phyloP scores from a whole-genome alignment of 2,113 vertebrate species.

The Ochotona princeps region DNA sequence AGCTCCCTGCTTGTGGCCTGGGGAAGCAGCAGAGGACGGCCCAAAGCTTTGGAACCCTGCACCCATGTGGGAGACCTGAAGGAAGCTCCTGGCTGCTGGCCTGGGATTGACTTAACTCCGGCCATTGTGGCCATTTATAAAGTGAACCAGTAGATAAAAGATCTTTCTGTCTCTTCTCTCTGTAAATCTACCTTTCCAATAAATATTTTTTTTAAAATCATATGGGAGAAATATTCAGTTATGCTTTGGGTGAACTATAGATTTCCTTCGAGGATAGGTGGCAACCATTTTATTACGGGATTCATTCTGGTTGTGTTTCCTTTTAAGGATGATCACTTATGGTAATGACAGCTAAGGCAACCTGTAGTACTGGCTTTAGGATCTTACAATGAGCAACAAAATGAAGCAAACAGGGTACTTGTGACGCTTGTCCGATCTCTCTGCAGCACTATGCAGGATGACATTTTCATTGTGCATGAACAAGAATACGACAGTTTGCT shows the following conservation, averaged over 20 bases:
- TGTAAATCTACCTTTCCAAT: too few species aligned
- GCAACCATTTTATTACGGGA: background rate
- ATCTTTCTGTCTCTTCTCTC: too few species aligned
- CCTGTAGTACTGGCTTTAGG: background rate
- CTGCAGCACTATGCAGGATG: constrained; percentile 94
- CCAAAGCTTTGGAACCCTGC: too few species aligned
- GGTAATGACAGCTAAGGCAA: background rate
- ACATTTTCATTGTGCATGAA: constrained; percentile 95
- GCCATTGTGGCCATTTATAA: too few species aligned
- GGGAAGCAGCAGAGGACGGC: too few species aligned
- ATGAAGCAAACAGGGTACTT: background rate
- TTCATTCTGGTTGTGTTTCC: background rate
- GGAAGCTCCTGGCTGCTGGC: too few species aligned
- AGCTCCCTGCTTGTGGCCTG: too few species aligned
- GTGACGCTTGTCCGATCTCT: constrained; percentile 16
- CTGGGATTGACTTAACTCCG: too few species aligned
- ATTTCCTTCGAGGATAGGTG: background rate
- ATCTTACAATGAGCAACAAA: background rate
- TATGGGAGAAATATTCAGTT: background rate
- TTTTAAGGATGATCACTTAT: background rate
- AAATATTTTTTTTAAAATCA: background rate
- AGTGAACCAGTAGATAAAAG: too few species aligned
- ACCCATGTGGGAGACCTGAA: too few species aligned
- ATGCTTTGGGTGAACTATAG: background rate
- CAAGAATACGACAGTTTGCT: constrained; percentile 98